Evolutionary conservation across 2,113 vertebrate species (phyloP), one percentile per base, ranked within the genome.

Genomic region (Vulpes lagopus): DNA sequence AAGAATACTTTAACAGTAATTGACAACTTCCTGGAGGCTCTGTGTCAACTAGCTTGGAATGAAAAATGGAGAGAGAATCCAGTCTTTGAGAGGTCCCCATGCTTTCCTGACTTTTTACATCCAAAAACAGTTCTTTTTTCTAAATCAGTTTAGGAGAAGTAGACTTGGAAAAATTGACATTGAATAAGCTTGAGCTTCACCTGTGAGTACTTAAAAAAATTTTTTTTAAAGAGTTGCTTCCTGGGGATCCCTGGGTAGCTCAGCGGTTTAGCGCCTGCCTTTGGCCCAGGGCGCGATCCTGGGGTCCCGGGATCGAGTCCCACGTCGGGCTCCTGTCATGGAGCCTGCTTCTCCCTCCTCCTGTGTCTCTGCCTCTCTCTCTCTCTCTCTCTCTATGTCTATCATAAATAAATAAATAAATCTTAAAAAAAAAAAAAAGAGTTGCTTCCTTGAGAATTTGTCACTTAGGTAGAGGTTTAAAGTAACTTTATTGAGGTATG

Each of bases 401-500:
- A 5, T 43, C 43, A 43, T 43, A 43, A 43, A 43, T 43, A 43
- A 43, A 43, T 43, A 43, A 43, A 43, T 43, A 43, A 43, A 43
- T 43, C 43, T 43, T 43, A 1, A 43, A 43, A 43, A 43, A 43
- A 43, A 43, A 43, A 43, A 43, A 8, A 85, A 81, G 23, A 86
- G 62, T 64, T 64, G 14, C 14, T 87, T 81, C 27, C 25, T 80
- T 73, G 62, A 95, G 55, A 62, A 25, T 87, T 80, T 92, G 51
- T 79, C 43, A 49, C 55, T 62, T 92, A 57, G 49, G 49, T 67
- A 81, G 73, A 86, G 25, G 55, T 83, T 87, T 82, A 84, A 89
- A 86, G 88, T 38, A 84, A 27, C 25, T 95, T 80, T 91, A 53
- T 78, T 91, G 27, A 95, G 60, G 1, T 91, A 83, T 53, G 49